Evolutionary conservation across 2,797 vertebrate species (phyloP), one percentile per base, ranked within the genome.

Genomic region (Poeciliopsis infans): DNA sequence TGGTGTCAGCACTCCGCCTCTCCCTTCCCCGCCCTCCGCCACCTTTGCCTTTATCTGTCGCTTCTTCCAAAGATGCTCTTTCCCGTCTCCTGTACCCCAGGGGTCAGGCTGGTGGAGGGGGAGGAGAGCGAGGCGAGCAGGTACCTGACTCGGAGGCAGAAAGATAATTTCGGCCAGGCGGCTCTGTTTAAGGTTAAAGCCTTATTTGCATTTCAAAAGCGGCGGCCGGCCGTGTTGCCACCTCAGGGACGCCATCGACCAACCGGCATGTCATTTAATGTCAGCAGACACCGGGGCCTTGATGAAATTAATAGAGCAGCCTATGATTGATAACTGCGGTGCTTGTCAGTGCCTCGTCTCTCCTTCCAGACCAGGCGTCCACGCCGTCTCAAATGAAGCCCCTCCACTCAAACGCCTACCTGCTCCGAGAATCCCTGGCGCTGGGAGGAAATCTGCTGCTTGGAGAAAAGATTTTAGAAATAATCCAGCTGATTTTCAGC

Each of bases 141-240:
- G 81, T 80, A 88, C 78, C 91, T 91, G 82, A 94, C 93, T 95
- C 74, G 88, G 86, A 94, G 94, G 92, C 94, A 93, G 80, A 91
- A 80, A 95, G 92, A 96, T 91, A 87, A 94, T 93, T 93, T 89
- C 72, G 76, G 82, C 85, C 72, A 64, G 79, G 83, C 86, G 55
- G 84, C 88, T 93, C 90, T 93, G 94, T 96, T 96, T 96, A 96
- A 96, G 94, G 95, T 97, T 95, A 96, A 94, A 95, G 91, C 91
- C 92, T 90, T 93, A 97, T 97, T 96, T 96, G 93, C 95, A 96
- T 96, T 96, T 97, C 92, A 96, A 96, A 96, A 95, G 93, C 84
- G 66, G 51, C 75, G 85, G 87, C 88, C 57, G 79, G 87, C 75
- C 82, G 53, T 68, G 85, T 87, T 77, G 84, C 91, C 94, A 94